Base-by-base conservation (phyloP, 2,113 vertebrate species). In the Ciconia stormi region DNA sequence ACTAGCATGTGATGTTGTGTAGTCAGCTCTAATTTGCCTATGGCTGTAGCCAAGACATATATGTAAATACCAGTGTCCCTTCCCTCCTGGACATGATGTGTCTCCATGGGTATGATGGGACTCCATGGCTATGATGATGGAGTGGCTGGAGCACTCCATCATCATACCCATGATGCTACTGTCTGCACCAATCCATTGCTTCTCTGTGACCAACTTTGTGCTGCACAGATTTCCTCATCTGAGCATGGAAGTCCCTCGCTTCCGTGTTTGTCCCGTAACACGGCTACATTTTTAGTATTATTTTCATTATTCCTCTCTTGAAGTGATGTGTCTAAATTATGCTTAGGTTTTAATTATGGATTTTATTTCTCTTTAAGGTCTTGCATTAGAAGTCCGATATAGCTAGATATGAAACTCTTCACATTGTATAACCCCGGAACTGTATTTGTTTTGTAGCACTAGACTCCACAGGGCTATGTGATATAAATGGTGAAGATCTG, bases 371-470 rank as follows among this genome's bases (percentile, higher is more conserved):
- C 66, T 71, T 25, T 32, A 53, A 44, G 30, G 14, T 26, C 36
- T 49, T 74, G 46, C 42, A 3, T 40, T 67, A 53, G 62, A 17
- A 69, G 14, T 34, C 32, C 59, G 78, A 12, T 63, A 55, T 32
- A 69, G 44, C 2, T 42, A 47, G 56, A 6, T 10, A 6, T 49
- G 63, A 70, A 70, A 6, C n/a, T 7, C 5, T 58, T 67, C 25
- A 22, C 23, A 0, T 1, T 40, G 40, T 26, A 30, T 34, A 42
- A 26, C 34, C 11, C 21, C 34, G 7, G 40, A 16, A 1, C 8
- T 65, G 2, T 16, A 3, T 12, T 2, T 56, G 36, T 49, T n/a
- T 58, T 20, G 6, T 30, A 63, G n/a, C 30, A 62, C 23, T 29
- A 42, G 32, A 25, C 15, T 73, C 38, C 50, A 5, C 1, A 23